Evolutionary conservation across 2,888 invertebrate species (phyloP).

Genomic region (Steromphala cineraria): DNA sequence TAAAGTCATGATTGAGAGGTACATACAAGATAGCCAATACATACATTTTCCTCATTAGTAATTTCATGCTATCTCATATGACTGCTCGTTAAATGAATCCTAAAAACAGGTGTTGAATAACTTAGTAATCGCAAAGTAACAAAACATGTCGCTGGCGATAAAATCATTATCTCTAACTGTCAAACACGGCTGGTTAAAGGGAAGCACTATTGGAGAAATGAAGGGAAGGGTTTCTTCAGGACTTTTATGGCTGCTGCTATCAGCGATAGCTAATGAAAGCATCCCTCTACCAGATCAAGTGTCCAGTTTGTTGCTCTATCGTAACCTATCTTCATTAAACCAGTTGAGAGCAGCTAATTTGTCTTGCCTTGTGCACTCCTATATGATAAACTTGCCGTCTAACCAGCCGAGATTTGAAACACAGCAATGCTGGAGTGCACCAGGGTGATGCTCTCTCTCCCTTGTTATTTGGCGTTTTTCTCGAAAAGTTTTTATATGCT

Average conservation of each 20-base stretch:
- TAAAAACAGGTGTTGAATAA: too few species aligned
- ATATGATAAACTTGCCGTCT: background rate
- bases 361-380: background rate
- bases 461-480: background rate
- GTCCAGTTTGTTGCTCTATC: background rate
- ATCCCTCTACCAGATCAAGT: background rate
- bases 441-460: background rate
- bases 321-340: background rate
- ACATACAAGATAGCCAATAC: too few species aligned
- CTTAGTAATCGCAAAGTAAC: too few species aligned
- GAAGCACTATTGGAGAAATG: too few species aligned
- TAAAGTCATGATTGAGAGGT: too few species aligned
- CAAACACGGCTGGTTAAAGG: too few species aligned
- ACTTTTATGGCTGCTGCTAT: background rate
- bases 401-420: background rate
- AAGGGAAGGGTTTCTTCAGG: background rate
- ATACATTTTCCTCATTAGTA: too few species aligned
- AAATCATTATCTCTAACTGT: too few species aligned
- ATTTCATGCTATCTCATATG: too few species aligned
- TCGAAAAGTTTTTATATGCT: background rate
- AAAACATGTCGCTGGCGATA: too few species aligned
- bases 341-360: background rate
- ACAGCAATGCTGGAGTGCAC: background rate
- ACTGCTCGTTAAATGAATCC: too few species aligned
- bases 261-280: background rate